Evolutionary conservation across 2,888 invertebrate genomes (phyloP), one percentile per base, ranked within the genome.

Genomic region (Brenthis hecate): DNA sequence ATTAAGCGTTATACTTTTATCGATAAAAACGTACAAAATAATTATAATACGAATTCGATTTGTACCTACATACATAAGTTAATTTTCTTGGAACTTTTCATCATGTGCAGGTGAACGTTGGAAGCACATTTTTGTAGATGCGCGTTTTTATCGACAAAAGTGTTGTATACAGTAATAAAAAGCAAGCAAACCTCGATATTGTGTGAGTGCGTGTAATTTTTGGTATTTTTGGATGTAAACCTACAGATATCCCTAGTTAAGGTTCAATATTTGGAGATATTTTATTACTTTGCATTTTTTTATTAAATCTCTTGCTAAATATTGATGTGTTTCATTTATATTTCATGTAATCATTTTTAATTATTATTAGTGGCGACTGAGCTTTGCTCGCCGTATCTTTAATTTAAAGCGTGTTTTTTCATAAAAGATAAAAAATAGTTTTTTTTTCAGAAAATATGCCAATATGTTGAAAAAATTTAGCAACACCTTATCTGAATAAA

Each of bases 201-300:
- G 85, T 86, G 87, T 85, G 86, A 83, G 81, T 85, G 87, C 81
- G 86, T 88, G 86, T 85, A 82, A 78, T 83, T 85, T 83, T 85
- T 88, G 85, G 87, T 89, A 90, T 87, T 85, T 88, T 89, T 86
- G 86, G 80, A 89, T 84, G 85, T 86, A 82, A 85, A 85, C 87
- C 83, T 85, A 86, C 84, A 80, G 84, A 86, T 89, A 87, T 83
- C 83, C 77, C 75, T 91, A 91, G 88, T 85, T 90, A 92, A 92
- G 91, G 87, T 88, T 87, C 89, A 89, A 90, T 88, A 88, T 91
- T 92, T 92, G 88, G 91, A 92, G 86, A 91, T 90, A 92, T 91
- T 90, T 90, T 89, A 89, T 90, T 89, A 89, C 90, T 91, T 92
- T 92, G 92, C 92, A 92, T 87, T 92, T 92, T 92, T 92, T 92